A percentile compares a stretch with the other conserved stretches of the same genome.
Conservation (phyloP, 2,888 invertebrate species). For the Drosophila helvetica region DNA sequence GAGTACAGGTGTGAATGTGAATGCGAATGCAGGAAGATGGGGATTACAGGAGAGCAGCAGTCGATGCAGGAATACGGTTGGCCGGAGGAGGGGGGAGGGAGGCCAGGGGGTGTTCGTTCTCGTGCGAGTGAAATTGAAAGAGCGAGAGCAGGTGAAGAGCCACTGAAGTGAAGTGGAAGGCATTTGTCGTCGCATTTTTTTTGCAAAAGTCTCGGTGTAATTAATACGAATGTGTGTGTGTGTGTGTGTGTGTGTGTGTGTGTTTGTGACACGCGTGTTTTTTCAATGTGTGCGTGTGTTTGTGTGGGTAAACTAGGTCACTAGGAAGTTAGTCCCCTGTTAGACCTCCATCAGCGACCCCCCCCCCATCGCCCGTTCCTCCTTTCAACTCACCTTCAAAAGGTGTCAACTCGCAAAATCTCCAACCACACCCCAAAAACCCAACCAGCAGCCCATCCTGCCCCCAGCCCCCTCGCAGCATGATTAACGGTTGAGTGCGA, state of each 20-base stretch:
- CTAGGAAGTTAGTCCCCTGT: slow-evolving; percentile 57
- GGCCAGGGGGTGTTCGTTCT: neutral
- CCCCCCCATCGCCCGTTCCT: neutral
- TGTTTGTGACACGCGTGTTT: slow-evolving; percentile 19
- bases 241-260: slow-evolving; percentile 19
- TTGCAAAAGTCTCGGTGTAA: slow-evolving; percentile 54
- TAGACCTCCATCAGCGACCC: neutral
- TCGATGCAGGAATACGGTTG: neutral
- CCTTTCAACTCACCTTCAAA: slow-evolving; percentile 16
- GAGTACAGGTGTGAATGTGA: neutral
- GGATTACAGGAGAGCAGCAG: neutral
- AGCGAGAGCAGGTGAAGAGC: slow-evolving; percentile 15
- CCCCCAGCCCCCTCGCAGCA: slow-evolving; percentile 20
- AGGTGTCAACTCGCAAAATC: slow-evolving; percentile 45
- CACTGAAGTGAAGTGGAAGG: slow-evolving; percentile 44
- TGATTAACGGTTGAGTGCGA: slow-evolving; percentile 57
- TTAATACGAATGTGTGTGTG: slow-evolving; percentile 33
- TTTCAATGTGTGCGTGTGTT: slow-evolving; percentile 48
- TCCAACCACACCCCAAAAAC: slow-evolving; percentile 33
- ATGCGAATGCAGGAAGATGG: neutral
- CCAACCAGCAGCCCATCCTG: neutral
- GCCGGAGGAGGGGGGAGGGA: neutral
- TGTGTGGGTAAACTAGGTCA: slow-evolving; percentile 63
- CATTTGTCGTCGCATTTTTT: slow-evolving; percentile 44
- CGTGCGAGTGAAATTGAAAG: neutral